Evolutionary conservation across 2,113 vertebrate species (phyloP), one percentile per base, ranked within the genome.

Genomic region (Nothoprocta perdicaria): DNA sequence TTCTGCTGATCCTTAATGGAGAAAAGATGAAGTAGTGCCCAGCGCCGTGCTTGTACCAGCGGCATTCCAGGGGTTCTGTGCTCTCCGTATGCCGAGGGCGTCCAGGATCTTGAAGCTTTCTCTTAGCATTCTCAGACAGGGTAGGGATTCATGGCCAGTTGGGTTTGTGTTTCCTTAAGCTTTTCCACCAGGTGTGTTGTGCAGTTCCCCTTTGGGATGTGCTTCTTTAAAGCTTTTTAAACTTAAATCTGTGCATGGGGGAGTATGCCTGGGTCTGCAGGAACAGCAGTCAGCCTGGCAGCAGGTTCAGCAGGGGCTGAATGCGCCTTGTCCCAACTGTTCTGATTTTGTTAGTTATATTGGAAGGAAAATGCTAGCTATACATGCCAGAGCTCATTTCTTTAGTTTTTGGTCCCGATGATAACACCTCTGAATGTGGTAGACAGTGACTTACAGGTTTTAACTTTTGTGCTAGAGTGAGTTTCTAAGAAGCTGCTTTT

Each of bases 21-120:
- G 41, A 3, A 10, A 71, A 53, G 38, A 60, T 14, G 1, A 0
- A 8, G 19, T 52, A 46, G 22, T 52, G 35, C n/a, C 24, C 33
- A 35, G 23, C 12, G 18, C 33, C 35, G 23, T 15, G 52, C 33
- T 71, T 16, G 50, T 26, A 35, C 38, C n/a, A 13, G 24, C 27
- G 10, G 48, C 33, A 38, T 24, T 71, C 46, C 46, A 52, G 22
- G 18, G 26, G 15, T 52, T 35, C 22, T 50, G 46, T 31, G 53
- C 27, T 31, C 29, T 31, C 53, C 53, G 29, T 10, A 57, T 57
- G 63, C 26, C 27, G 12, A 66, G 61, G 63, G 26, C 14, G 15
- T 31, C 26, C 40, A 17, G 29, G 63, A 29, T 45, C 24, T 66
- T 17, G 40, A 19, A 66, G 18, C 24, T 29, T 26, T 66, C 45